Base-by-base conservation (phyloP, 2,888 invertebrate species). In the Agrotis clavis region DNA sequence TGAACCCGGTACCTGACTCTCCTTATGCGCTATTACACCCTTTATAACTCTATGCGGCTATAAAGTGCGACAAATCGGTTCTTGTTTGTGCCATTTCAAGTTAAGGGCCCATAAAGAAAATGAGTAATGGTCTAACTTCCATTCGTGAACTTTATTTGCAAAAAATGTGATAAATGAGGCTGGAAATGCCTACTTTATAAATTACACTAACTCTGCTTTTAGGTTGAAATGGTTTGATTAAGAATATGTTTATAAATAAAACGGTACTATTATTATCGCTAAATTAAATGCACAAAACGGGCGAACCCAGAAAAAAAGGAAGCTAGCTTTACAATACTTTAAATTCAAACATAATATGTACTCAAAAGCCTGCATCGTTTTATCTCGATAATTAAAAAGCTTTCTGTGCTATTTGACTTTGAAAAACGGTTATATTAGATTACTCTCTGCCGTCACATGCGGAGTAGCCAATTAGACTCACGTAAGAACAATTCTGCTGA, bases 31-130 rank as follows among this genome's bases (percentile, higher is more conserved):
- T 63, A 77, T 63, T 67, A 77, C 63, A 56, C 54, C 71, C 48
- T 77, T 77, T 77, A 77, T 73, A 73, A 64, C 77, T 67, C 21
- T 50, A 67, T 72, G 61, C 57, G 77, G 48, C 62, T 63, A 64
- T 78, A 77, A 77, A 77, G 30, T 77, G 63, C 41, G 72, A 53
- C 67, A 77, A 73, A 72, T 77, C 60, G 63, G 63, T 65, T 73
- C 77, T 77, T 77, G 72, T 77, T 77, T 67, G 67, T 64, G 63
- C 63, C 72, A 61, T 77, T 77, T 73, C 35, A 77, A 73, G 59
- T 63, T 63, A 57, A 72, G 56, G 19, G 50, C 41, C 72, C 47
- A 64, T 73, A 67, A 73, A 77, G 63, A 54, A 77, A 73, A 77
- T 77, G 59, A 77, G 54, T 67, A 63, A 77, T 64, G 77, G 54